phyloP scores from a whole-genome alignment of 2,113 vertebrate genomes.

The Spheniscus mendiculus region DNA sequence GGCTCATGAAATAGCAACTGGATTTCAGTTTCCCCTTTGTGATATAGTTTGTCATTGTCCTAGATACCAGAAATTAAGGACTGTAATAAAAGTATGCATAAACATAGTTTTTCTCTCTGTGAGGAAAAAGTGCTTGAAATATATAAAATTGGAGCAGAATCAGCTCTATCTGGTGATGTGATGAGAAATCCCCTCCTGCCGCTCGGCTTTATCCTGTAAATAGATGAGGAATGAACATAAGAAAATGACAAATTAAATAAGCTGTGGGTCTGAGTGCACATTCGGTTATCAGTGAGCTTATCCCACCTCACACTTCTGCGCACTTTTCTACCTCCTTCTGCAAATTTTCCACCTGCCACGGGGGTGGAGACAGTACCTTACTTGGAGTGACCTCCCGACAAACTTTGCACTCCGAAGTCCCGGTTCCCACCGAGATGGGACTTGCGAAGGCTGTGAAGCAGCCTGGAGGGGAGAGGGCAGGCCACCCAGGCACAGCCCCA shows the following conservation, averaged over 20 bases:
- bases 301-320: not conserved
- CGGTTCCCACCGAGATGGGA: not conserved
- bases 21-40: not conserved
- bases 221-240: not conserved
- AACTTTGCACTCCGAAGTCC: not conserved
- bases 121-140: not conserved
- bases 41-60: not conserved
- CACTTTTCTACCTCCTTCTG: not conserved
- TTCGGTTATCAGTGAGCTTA: not conserved
- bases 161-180: not conserved
- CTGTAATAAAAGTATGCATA: not conserved
- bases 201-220: not conserved
- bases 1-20: not conserved
- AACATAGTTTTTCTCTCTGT: not conserved
- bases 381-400: not conserved
- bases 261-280: fast-evolving
- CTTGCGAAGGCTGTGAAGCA: not conserved
- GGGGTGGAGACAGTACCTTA: not conserved
- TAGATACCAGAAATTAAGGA: not conserved
- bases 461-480: not conserved
- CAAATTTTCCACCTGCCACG: not conserved
- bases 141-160: not conserved
- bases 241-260: not conserved
- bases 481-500: fast-evolving
- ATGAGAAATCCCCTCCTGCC: not conserved